A percentile compares a stretch with the other conserved stretches of the same genome.
These are phyloP conservation scores for Acleris literana DNA, from an alignment of 2,888 invertebrate species.

Conservation along the genomic window DNA sequence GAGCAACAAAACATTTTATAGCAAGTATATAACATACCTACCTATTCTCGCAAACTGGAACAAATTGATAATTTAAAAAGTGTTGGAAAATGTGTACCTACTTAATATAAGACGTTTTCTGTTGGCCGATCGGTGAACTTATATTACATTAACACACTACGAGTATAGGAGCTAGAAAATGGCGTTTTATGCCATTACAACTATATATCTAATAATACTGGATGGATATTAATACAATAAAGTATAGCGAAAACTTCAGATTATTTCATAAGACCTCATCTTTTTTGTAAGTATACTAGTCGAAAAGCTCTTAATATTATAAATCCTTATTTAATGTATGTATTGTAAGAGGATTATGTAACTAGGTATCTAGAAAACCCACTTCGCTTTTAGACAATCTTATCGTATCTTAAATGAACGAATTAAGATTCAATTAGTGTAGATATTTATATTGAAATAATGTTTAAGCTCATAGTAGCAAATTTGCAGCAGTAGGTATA, in stretches of 20 bases:
- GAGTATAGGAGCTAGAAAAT: conserved; percentile 68
- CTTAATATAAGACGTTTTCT: conserved; percentile 49
- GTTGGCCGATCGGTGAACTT: conserved; percentile 66
- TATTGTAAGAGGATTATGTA: conserved; percentile 67
- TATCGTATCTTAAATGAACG: conserved; percentile 61
- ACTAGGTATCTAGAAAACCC: conserved; percentile 62
- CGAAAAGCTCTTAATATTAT: conserved; percentile 80
- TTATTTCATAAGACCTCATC: conserved; percentile 78
- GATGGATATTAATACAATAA: conserved; percentile 80
- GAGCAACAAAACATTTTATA: too few relatives aligned
- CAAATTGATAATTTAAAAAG: neutral
- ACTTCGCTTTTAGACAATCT: conserved; percentile 48
- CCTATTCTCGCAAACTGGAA: conserved; percentile 7
- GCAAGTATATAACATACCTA: too few relatives aligned
- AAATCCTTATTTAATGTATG: conserved; percentile 65
- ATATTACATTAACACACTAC: conserved; percentile 61
- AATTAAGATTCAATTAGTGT: conserved; percentile 53
- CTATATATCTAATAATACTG: conserved; percentile 82
- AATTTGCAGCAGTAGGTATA: conserved; percentile 45
- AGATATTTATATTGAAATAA: conserved; percentile 55
- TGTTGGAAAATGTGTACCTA: conserved; percentile 48
- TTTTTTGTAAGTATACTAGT: conserved; percentile 78
- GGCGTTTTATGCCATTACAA: conserved; percentile 62
- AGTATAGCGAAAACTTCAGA: conserved; percentile 77
- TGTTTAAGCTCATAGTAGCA: conserved; percentile 64